These are phyloP conservation scores for Dichetophora obliterata DNA, from an alignment of 2,888 invertebrate species.

Conservation along the genomic window DNA sequence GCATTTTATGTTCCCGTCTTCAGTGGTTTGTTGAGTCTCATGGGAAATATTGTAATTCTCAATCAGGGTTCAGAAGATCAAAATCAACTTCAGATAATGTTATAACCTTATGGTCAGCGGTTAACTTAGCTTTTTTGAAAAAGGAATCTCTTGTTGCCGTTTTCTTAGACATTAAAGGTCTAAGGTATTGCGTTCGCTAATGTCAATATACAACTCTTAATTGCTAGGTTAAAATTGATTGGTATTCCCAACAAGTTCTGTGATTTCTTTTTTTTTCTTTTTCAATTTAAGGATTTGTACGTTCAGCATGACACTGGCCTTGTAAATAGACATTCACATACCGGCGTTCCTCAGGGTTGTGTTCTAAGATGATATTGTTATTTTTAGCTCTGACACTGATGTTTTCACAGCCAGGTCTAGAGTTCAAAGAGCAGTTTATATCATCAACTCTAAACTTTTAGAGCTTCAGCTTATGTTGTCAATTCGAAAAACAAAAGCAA, in stretches of 20 bases:
- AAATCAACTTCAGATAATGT: not conserved
- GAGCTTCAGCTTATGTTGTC: too few species aligned
- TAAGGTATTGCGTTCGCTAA: not conserved
- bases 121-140: not conserved
- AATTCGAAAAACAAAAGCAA: too few species aligned
- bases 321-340: not conserved
- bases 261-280: not conserved
- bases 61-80: not conserved
- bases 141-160: not conserved
- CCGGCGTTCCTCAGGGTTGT: not conserved
- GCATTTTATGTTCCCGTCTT: not conserved
- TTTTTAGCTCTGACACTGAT: too few species aligned
- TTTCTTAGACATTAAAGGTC: slow-evolving; percentile 11
- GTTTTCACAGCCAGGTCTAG: too few species aligned
- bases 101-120: not conserved
- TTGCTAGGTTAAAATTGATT: not conserved
- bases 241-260: not conserved
- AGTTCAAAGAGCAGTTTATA: too few species aligned
- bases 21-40: not conserved
- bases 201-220: not conserved
- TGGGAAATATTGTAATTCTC: not conserved
- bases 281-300: not conserved
- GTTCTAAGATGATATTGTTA: too few species aligned
- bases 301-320: not conserved
- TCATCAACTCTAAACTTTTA: too few species aligned